A percentile compares a stretch with the other conserved stretches of the same genome.
Conservation (phyloP, 2,113 vertebrate species). For the Psittacara wagleri region DNA sequence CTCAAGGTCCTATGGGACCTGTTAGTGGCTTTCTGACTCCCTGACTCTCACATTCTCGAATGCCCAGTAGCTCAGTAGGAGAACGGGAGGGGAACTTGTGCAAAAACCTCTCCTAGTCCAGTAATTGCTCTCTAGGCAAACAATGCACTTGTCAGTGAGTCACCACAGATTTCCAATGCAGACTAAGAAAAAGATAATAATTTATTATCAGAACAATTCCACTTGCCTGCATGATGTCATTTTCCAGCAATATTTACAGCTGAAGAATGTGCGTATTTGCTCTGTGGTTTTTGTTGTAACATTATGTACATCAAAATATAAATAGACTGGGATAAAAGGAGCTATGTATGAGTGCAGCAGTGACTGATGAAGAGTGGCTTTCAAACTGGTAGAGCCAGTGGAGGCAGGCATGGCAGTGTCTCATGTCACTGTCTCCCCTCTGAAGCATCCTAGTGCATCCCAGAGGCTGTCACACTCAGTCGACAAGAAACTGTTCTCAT, state of each 20-base stretch:
- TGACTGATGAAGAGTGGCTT: not conserved
- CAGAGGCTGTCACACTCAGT: fast-evolving
- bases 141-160: not conserved
- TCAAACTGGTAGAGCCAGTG: not conserved
- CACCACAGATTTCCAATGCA: not conserved
- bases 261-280: not conserved
- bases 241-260: not conserved
- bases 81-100: not conserved
- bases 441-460: not conserved
- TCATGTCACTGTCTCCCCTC: not conserved
- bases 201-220: not conserved
- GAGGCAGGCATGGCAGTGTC: not conserved
- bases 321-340: not conserved
- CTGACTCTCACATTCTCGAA: not conserved
- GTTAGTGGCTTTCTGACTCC: not conserved
- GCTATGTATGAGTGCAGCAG: not conserved
- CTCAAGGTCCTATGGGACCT: not conserved
- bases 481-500: not conserved
- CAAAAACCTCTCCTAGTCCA: not conserved
- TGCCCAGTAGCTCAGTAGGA: not conserved
- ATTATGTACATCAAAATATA: not conserved
- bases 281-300: not conserved
- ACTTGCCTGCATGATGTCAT: not conserved
- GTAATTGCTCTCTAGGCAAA: not conserved
- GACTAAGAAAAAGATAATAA: not conserved